Evolutionary conservation across 2,888 invertebrate genomes (phyloP), one percentile per base, ranked within the genome.

Genomic region (Xestobium rufovillosum): DNA sequence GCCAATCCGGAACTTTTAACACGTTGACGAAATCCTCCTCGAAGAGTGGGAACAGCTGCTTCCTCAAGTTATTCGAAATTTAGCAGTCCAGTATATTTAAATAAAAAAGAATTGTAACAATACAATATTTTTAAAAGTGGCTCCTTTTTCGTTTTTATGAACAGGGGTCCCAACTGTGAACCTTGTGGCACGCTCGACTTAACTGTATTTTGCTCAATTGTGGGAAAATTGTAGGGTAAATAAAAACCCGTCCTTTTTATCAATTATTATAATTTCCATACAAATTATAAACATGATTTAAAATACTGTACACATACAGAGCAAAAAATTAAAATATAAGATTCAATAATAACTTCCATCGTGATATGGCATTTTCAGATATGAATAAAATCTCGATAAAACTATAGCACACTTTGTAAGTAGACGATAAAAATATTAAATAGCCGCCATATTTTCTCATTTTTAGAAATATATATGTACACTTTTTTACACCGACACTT

Each of bases 281-380:
- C 80, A 80, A 80, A 80, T 80, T 80, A 80, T 80, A 72, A 80
- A 80, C 80, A 77, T 79, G 76, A 77, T 70, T 77, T 80, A 79
- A 80, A 81, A 80, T 80, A 80, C 80, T 81, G 80, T 81, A 80
- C 80, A 80, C 64, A 63, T 64, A 64, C 63, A 65, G 63, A 63
- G 63, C 61, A 59, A 63, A 61, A 19, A 19, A n/a, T 6, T 6
- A 19, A 19, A 60, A 53, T 61, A 60, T 57, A 56, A 56, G 57
- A 57, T 61, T 60, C 57, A 56, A 52, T 53, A 50, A 54, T 40
- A 44, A 47, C 51, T 57, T 60, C 55, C 52, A 53, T 51, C 55
- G 52, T 63, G 65, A 65, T 65, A 65, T 65, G 65, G 64, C 65
- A 65, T 63, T 57, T 61, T 59, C 57, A 60, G 65, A 66, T 66